Percentiles rank a stretch among this genome's conserved stretches.
Evolutionary conservation across 2,888 invertebrate species (phyloP).

Genomic region (Carcina quercana): DNA sequence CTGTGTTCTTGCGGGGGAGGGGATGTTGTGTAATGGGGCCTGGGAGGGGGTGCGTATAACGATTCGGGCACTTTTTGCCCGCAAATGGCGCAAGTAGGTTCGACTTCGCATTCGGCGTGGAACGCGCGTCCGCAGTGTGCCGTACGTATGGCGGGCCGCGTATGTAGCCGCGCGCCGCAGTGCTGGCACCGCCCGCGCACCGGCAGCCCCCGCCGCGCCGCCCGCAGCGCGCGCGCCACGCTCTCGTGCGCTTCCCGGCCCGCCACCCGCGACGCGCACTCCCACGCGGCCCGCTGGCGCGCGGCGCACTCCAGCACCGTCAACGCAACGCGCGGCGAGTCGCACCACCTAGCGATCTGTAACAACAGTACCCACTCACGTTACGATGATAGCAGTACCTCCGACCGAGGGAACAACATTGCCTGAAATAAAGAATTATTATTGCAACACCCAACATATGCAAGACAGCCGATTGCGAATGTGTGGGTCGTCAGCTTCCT

Average conservation of each 20-base stretch:
- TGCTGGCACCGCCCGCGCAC: conserved; percentile 46
- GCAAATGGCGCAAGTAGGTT: conserved; percentile 39
- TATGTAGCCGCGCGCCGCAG: conserved; percentile 29
- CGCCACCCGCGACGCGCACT: conserved; percentile 28
- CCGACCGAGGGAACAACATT: too few species aligned
- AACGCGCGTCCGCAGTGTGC: conserved; percentile 51
- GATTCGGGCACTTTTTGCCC: conserved; percentile 30
- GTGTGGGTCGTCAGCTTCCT: too few species aligned
- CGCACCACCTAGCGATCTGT: conserved; percentile 27
- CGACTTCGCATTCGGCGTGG: conserved; percentile 41
- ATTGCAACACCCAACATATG: too few species aligned
- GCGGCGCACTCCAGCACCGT: conserved; percentile 32
- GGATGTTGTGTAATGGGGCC: conserved; percentile 18
- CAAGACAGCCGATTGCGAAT: too few species aligned
- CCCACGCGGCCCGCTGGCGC: conserved; percentile 25
- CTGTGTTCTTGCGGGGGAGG: conserved; percentile 29
- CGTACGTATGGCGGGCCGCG: conserved; percentile 29
- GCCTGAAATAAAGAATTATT: too few species aligned
- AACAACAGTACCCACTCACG: too few species aligned
- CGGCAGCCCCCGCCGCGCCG: conserved; percentile 39
- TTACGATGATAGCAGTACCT: too few species aligned
- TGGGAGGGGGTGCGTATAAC: conserved; percentile 20
- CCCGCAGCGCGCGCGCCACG: conserved; percentile 39
- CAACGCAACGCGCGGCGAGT: conserved; percentile 31
- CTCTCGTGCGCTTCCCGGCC: conserved; percentile 39